Percentiles rank a stretch among this genome's conserved stretches.
These are phyloP conservation scores for Cichlasoma orientale DNA, from an alignment of 2,797 vertebrate genomes.

Conservation along the genomic window DNA sequence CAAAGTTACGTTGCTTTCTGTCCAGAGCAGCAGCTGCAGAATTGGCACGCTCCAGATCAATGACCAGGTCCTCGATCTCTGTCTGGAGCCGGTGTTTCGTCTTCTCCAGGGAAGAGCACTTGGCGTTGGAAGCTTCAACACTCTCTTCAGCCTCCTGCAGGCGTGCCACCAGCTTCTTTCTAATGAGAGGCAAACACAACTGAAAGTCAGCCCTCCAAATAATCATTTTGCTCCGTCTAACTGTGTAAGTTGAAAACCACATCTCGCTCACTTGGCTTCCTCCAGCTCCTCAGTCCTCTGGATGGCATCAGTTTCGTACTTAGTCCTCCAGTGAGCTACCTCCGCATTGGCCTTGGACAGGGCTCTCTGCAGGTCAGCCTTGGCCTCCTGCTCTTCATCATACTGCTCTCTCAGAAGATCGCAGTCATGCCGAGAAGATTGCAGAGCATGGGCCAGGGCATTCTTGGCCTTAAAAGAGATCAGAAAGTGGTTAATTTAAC, in stretches of 20 bases:
- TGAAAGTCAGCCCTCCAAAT: not conserved
- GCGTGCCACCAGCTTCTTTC: slow-evolving; percentile 90
- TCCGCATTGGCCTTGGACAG: slow-evolving; percentile 91
- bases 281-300: slow-evolving; percentile 94
- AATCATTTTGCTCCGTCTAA: not conserved
- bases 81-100: slow-evolving; percentile 93
- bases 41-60: slow-evolving; percentile 90
- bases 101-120: slow-evolving; percentile 93
- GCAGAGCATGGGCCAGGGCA: slow-evolving; percentile 87
- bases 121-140: slow-evolving; percentile 87
- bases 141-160: slow-evolving; percentile 92
- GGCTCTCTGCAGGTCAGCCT: slow-evolving; percentile 88
- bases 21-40: slow-evolving; percentile 86
- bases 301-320: slow-evolving; percentile 93
- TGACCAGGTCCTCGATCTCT: slow-evolving; percentile 89
- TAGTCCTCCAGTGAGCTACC: slow-evolving; percentile 95
- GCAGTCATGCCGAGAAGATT: slow-evolving; percentile 89
- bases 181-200: slow-evolving; percentile 44
- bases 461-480: slow-evolving; percentile 83
- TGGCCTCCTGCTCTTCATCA: slow-evolving; percentile 91
- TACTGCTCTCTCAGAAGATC: slow-evolving; percentile 94
- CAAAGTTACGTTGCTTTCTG: slow-evolving; percentile 93
- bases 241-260: not conserved
- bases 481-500: not conserved
- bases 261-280: slow-evolving; percentile 88